Percentiles rank a stretch among this genome's conserved stretches.
These are phyloP conservation scores for Drosophila koepferae DNA, from an alignment of 2,888 invertebrate species.

Conservation along the genomic window DNA sequence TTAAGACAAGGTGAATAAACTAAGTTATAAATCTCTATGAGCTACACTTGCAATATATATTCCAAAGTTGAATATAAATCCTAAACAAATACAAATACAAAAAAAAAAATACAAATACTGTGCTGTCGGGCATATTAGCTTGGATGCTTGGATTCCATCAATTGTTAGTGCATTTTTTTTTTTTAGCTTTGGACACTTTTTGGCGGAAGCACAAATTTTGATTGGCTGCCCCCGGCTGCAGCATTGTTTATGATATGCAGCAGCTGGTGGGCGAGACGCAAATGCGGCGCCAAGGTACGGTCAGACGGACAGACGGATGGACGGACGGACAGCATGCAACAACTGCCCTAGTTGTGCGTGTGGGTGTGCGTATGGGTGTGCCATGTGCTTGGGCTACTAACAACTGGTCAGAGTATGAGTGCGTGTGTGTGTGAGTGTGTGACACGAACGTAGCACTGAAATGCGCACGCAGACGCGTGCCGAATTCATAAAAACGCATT, in stretches of 20 bases:
- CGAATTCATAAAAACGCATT: constrained; percentile 81
- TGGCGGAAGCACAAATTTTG: constrained; percentile 18
- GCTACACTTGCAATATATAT: neutral
- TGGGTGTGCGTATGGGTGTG: constrained; percentile 30
- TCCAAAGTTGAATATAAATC: neutral
- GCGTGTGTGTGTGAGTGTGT: constrained; percentile 3
- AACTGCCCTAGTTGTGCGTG: constrained; percentile 20
- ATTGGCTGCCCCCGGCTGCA: constrained; percentile 37
- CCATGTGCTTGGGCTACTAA: constrained; percentile 13
- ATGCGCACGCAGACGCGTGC: constrained; percentile 83
- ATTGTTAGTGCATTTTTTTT: neutral
- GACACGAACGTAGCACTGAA: constrained; percentile 44
- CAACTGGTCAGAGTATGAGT: constrained; percentile 38
- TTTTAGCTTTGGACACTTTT: neutral
- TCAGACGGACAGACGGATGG: neutral
- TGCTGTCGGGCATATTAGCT: neutral
- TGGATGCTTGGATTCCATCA: neutral
- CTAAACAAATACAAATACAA: neutral
- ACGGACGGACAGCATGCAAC: constrained; percentile 1
- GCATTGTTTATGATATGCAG: constrained; percentile 53
- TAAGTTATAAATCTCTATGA: neutral
- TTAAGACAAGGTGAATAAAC: neutral
- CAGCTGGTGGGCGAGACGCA: neutral
- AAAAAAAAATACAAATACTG: neutral
- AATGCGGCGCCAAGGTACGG: constrained; percentile 3